phyloP scores from a whole-genome alignment of 2,888 invertebrate genomes.

The Neelides folsomi region DNA sequence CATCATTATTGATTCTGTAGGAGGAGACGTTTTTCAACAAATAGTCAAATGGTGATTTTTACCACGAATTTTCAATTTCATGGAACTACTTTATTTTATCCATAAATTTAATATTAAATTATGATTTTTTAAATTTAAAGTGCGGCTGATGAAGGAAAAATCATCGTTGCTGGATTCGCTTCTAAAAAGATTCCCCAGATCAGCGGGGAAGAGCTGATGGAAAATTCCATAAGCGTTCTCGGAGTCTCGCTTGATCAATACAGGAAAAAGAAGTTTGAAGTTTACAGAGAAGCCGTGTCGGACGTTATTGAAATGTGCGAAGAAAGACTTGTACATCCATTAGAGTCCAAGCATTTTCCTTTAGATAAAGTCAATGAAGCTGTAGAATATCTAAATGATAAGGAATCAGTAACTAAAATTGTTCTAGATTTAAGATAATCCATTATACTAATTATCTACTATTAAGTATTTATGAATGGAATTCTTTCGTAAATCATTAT shows the following conservation, averaged over 20 bases:
- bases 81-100: too few species aligned
- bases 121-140: slow-evolving; percentile 38
- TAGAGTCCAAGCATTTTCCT: slow-evolving; percentile 44
- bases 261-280: slow-evolving; percentile 41
- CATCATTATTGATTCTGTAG: slow-evolving; percentile 52
- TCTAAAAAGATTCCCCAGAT: slow-evolving; percentile 41
- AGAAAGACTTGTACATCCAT: slow-evolving; percentile 49
- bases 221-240: slow-evolving; percentile 41
- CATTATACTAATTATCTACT: neutral
- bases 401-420: slow-evolving; percentile 51
- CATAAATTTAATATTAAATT: neutral
- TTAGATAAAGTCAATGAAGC: slow-evolving; percentile 50
- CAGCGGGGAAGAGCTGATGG: slow-evolving; percentile 25
- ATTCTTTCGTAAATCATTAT: neutral
- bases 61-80: neutral
- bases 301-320: slow-evolving; percentile 50
- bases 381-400: slow-evolving; percentile 44
- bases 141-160: slow-evolving; percentile 44
- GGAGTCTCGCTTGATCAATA: slow-evolving; percentile 44
- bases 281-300: slow-evolving; percentile 47
- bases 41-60: slow-evolving; percentile 46
- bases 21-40: slow-evolving; percentile 47
- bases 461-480: neutral
- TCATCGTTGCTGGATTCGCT: slow-evolving; percentile 43
- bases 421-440: slow-evolving; percentile 35